phyloP scores from a whole-genome alignment of 2,888 invertebrate genomes.

The Ochropleura plecta region DNA sequence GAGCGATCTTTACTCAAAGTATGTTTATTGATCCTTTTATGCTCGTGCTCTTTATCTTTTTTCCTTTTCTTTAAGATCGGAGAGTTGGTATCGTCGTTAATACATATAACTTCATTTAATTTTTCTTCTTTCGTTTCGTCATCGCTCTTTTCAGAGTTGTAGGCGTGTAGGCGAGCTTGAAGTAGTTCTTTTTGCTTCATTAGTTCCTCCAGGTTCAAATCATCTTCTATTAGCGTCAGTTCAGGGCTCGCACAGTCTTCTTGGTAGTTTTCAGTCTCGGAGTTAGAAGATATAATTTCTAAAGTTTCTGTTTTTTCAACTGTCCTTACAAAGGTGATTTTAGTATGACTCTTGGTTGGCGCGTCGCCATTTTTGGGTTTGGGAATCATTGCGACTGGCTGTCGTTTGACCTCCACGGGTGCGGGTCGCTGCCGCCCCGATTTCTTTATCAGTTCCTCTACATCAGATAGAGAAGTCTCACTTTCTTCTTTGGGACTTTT shows the following conservation, averaged over 20 bases:
- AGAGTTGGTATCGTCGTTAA: slow-evolving; percentile 83
- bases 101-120: slow-evolving; percentile 85
- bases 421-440: slow-evolving; percentile 72
- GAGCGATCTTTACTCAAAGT: slow-evolving; percentile 82
- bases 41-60: slow-evolving; percentile 73
- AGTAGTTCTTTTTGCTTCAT: slow-evolving; percentile 97
- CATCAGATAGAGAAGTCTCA: slow-evolving; percentile 84
- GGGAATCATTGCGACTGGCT: slow-evolving; percentile 41
- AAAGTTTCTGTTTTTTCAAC: slow-evolving; percentile 77
- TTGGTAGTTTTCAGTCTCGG: slow-evolving; percentile 91
- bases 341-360: slow-evolving; percentile 64
- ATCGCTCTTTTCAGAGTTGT: slow-evolving; percentile 92
- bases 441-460: slow-evolving; percentile 83
- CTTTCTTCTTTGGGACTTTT: slow-evolving; percentile 84
- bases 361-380: slow-evolving; percentile 79
- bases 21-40: slow-evolving; percentile 82
- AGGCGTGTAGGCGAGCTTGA: slow-evolving; percentile 95
- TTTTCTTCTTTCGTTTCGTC: slow-evolving; percentile 83
- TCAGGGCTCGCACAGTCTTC: slow-evolving; percentile 93
- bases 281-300: slow-evolving; percentile 93
- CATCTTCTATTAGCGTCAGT: slow-evolving; percentile 94
- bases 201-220: slow-evolving; percentile 96
- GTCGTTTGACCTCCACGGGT: slow-evolving; percentile 59
- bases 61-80: slow-evolving; percentile 84
- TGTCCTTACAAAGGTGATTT: slow-evolving; percentile 60